Conservation (phyloP, 2,113 vertebrate species). For the Trochalopteron elliotii region DNA sequence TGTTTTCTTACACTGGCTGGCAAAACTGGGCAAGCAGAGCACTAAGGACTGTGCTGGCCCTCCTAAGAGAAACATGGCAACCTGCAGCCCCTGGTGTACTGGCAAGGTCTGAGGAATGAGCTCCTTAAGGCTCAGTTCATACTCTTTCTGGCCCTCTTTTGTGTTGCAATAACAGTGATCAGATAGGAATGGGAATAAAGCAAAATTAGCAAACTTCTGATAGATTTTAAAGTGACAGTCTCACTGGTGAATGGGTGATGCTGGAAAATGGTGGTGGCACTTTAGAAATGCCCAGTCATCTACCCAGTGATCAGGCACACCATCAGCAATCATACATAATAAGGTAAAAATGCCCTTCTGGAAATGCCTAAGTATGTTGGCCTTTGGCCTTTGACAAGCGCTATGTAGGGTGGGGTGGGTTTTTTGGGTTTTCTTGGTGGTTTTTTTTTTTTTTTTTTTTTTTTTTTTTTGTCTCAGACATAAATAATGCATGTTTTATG, state of each 20-base stretch:
- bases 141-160: neutral
- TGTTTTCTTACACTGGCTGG: neutral
- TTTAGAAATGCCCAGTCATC: neutral
- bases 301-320: neutral
- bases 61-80: neutral
- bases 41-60: neutral
- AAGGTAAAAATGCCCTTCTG: neutral
- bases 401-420: neutral
- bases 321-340: neutral
- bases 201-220: neutral
- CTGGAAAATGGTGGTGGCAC: neutral
- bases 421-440: too few relatives aligned
- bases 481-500: constrained; percentile 45
- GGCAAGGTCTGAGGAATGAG: neutral
- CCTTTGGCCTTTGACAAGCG: constrained; percentile 14
- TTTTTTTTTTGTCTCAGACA: neutral
- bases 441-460: neutral
- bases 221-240: neutral
- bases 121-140: neutral
- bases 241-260: neutral
- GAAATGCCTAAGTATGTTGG: neutral
- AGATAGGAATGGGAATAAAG: neutral
- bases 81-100: neutral
- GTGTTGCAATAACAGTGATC: neutral
- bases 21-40: neutral